A percentile compares a stretch with the other conserved stretches of the same genome.
Conservation (phyloP, 2,888 invertebrate genomes). For the Geotrupes spiniger region DNA sequence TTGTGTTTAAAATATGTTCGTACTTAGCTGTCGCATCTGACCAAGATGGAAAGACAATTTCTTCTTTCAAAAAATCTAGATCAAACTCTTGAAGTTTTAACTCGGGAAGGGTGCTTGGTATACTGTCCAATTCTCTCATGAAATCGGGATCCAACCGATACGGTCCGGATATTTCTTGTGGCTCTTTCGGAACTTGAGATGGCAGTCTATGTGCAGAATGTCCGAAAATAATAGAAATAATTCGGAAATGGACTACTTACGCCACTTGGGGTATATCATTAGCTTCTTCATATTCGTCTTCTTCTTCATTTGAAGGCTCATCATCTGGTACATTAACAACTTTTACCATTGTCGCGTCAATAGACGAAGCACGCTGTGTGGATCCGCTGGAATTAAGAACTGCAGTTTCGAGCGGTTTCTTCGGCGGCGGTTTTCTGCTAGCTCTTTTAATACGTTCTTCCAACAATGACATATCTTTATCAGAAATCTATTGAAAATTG, state of each 20-base stretch:
- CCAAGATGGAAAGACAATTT: conserved; percentile 41
- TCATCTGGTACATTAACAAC: conserved; percentile 17
- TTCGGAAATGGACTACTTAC: conserved; percentile 23
- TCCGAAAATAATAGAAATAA: no score
- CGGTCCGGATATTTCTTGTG: conserved; percentile 61
- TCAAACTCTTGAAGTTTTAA: conserved; percentile 46
- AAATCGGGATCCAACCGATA: conserved; percentile 75
- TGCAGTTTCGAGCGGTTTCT: conserved; percentile 24
- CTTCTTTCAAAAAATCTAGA: conserved; percentile 44
- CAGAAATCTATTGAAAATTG: conserved; percentile 64
- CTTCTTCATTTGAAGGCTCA: conserved; percentile 22
- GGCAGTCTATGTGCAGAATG: conserved; percentile 40
- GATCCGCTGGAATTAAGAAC: conserved; percentile 12
- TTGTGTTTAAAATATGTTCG: conserved; percentile 12
- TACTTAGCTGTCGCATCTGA: conserved; percentile 42
- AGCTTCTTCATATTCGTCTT: conserved; percentile 34
- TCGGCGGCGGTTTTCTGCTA: conserved; percentile 58
- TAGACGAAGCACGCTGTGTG: conserved; percentile 12
- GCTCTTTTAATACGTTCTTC: conserved; percentile 96
- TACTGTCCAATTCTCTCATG: conserved; percentile 64
- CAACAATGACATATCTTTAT: conserved; percentile 90
- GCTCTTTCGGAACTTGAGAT: conserved; percentile 48
- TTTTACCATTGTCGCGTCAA: conserved; percentile 20
- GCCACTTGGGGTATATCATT: conserved; percentile 36
- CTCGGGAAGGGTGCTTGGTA: conserved; percentile 29